A percentile compares a stretch with the other conserved stretches of the same genome.
These are phyloP conservation scores for Stegana nigrithorax DNA, from an alignment of 2,888 invertebrate species.

Conservation along the genomic window DNA sequence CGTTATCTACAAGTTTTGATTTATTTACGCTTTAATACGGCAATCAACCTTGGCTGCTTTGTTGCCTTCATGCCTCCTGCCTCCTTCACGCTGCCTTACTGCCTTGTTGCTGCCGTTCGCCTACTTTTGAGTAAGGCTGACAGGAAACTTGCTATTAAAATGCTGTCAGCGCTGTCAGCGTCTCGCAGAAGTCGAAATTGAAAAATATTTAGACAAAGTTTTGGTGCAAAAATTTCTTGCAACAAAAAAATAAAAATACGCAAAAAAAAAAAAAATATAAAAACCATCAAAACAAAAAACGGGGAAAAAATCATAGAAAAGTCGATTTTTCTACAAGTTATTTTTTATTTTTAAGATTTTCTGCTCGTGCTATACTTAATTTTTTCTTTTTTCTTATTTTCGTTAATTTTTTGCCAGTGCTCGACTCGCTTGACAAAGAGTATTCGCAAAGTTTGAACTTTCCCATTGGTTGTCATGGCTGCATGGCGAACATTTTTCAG, in stretches of 20 bases:
- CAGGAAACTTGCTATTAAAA: background rate
- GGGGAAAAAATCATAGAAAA: background rate
- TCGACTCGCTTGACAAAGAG: background rate
- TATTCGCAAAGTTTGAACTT: constrained; percentile 1
- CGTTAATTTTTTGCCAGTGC: background rate
- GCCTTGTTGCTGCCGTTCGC: no score
- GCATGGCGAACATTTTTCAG: background rate
- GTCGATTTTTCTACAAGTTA: constrained; percentile 6
- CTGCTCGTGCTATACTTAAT: no score
- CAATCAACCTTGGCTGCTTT: constrained; percentile 6
- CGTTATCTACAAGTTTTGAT: no score
- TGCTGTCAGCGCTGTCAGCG: constrained; percentile 12
- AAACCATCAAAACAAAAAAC: no score
- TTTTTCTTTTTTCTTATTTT: background rate
- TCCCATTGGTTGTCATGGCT: constrained; percentile 9
- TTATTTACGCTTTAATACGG: background rate
- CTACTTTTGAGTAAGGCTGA: background rate
- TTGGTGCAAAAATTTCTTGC: background rate
- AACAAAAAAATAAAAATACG: background rate
- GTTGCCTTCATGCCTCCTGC: no score
- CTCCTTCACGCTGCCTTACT: no score
- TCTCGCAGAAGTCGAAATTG: constrained; percentile 8
- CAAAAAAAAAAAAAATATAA: constrained; percentile 3
- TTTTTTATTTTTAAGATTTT: constrained; percentile 5
- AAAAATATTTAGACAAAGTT: constrained; percentile 19